Percentiles rank a stretch among this genome's conserved stretches.
These are phyloP conservation scores for Cyphomyrmex costatus DNA, from an alignment of 1,140 invertebrate genomes.

Conservation along the genomic window DNA sequence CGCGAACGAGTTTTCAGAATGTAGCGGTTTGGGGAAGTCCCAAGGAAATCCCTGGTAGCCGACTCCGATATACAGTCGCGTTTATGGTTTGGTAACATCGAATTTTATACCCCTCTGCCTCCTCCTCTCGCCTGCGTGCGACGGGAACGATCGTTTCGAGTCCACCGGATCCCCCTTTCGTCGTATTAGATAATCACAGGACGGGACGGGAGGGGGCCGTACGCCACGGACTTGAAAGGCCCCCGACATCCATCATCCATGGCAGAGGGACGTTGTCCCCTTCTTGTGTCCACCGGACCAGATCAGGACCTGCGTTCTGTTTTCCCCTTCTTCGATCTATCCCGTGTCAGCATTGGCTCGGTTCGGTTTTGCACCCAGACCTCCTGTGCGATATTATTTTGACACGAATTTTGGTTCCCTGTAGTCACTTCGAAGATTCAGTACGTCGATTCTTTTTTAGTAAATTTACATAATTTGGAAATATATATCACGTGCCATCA, in stretches of 20 bases:
- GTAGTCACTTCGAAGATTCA: not conserved
- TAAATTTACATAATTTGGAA: too few species aligned
- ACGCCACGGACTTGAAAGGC: constrained; percentile 70
- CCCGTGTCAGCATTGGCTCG: constrained; percentile 12
- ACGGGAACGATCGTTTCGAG: constrained; percentile 21
- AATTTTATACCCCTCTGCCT: constrained; percentile 23
- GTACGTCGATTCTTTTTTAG: not conserved
- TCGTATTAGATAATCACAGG: constrained; percentile 76
- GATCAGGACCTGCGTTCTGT: constrained; percentile 62
- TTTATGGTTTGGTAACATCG: constrained; percentile 62
- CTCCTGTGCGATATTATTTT: not conserved
- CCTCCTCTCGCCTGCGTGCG: not conserved
- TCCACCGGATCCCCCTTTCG: constrained; percentile 36
- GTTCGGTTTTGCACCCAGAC: not conserved
- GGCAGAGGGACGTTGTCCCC: constrained; percentile 52
- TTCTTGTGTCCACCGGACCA: constrained; percentile 32
- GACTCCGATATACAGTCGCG: constrained; percentile 66
- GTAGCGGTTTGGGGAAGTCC: constrained; percentile 58
- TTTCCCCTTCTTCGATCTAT: constrained; percentile 42
- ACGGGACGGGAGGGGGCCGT: constrained; percentile 42
- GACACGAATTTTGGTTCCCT: not conserved
- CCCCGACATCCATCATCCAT: constrained; percentile 76
- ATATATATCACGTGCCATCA: too few species aligned
- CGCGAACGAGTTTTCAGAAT: constrained; percentile 54
- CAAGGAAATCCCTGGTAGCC: constrained; percentile 8